Percentiles rank a stretch among this genome's conserved stretches.
Evolutionary conservation across 2,113 vertebrate species (phyloP).

Genomic region (Oxygymnocypris stewartii): DNA sequence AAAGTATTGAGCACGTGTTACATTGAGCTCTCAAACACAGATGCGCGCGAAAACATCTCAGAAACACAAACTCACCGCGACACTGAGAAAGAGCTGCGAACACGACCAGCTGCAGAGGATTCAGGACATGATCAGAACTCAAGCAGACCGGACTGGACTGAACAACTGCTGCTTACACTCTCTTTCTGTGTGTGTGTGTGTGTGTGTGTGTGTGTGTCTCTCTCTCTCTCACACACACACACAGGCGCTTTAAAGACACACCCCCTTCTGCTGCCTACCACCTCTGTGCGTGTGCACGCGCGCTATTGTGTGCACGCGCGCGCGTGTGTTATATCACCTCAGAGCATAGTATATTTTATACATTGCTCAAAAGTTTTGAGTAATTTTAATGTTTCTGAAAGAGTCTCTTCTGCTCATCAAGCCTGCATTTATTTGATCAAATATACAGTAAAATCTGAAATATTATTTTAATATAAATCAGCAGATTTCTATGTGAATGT

Average conservation of each 20-base stretch:
- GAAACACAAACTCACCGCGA: not conserved
- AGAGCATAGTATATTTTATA: too few species aligned
- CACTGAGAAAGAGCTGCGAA: not conserved
- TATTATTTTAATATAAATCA: too few species aligned
- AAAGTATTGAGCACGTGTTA: constrained; percentile 5
- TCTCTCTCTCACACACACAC: not conserved
- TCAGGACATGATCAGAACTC: not conserved
- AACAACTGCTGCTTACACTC: not conserved
- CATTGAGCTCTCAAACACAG: not conserved
- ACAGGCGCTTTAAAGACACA: not conserved
- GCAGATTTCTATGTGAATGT: too few species aligned
- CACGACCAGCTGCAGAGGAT: not conserved
- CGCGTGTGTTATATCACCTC: not conserved
- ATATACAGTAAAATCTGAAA: too few species aligned
- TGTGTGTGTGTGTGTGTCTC: too few species aligned
- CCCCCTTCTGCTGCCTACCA: not conserved
- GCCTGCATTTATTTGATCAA: too few species aligned
- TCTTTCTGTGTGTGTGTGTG: too few species aligned
- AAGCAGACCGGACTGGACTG: not conserved
- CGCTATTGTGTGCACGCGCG: not conserved
- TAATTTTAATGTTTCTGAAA: too few species aligned
- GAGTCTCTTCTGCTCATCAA: too few species aligned
- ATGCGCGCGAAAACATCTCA: not conserved
- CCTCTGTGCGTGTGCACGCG: not conserved
- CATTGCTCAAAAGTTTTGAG: too few species aligned